Conservation (phyloP, 1,140 invertebrate genomes). For the Lithobius niger region DNA sequence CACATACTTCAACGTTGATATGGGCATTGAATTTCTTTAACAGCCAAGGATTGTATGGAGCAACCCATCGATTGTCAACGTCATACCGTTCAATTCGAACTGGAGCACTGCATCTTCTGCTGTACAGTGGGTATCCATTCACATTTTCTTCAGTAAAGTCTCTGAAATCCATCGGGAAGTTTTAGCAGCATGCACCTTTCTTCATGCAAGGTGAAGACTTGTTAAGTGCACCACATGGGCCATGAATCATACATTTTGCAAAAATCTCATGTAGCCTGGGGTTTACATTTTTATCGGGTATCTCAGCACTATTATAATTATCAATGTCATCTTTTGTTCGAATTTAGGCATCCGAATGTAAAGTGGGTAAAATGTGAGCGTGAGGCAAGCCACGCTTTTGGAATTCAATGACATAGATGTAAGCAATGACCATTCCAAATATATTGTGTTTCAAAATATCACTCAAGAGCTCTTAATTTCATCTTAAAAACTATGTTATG, state of each 20-base stretch:
- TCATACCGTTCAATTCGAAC: neutral
- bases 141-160: neutral
- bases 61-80: conserved; percentile 24
- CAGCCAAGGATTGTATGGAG: conserved; percentile 28
- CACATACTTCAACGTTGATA: conserved; percentile 1
- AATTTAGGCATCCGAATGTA: neutral
- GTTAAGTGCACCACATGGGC: conserved; percentile 17
- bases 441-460: conserved; percentile 22
- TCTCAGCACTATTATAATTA: conserved; percentile 28
- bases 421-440: conserved; percentile 25
- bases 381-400: conserved; percentile 40
- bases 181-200: conserved; percentile 13
- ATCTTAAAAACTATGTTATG: conserved; percentile 30
- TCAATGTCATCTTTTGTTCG: conserved; percentile 28
- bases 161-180: conserved; percentile 3
- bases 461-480: conserved; percentile 28
- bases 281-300: neutral
- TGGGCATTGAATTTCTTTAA: conserved; percentile 21
- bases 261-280: neutral
- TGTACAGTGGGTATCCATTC: neutral
- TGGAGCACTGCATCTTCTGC: neutral
- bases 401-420: conserved; percentile 37
- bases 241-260: conserved; percentile 15
- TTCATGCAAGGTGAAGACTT: conserved; percentile 14
- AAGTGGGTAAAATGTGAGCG: conserved; percentile 37